A percentile compares a stretch with the other conserved stretches of the same genome.
Conservation (phyloP, 2,113 vertebrate genomes). For the Eulemur macaco region DNA sequence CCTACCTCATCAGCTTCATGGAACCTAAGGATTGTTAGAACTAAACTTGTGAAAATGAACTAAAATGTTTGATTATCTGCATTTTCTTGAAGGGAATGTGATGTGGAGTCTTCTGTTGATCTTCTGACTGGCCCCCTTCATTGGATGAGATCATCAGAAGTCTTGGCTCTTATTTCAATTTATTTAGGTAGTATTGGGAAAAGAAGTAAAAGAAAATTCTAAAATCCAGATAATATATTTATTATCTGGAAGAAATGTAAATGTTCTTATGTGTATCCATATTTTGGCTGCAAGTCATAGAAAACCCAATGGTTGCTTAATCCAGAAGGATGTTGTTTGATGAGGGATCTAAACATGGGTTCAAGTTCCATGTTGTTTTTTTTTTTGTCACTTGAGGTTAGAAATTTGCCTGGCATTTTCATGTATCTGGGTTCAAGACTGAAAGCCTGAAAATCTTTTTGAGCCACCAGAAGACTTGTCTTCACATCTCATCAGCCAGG, state of each 20-base stretch:
- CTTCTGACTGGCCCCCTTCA: not conserved
- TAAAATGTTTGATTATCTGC: not conserved
- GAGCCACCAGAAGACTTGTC: not conserved
- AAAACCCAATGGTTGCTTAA: not conserved
- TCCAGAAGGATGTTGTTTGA: not conserved
- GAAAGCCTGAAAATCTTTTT: not conserved
- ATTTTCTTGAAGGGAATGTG: not conserved
- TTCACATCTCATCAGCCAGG: not conserved
- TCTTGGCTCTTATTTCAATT: not conserved
- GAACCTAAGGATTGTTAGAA: not conserved
- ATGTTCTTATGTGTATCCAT: not conserved
- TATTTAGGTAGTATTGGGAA: not conserved
- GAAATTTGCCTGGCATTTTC: constrained; percentile 22
- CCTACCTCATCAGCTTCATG: not conserved
- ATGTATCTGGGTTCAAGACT: not conserved
- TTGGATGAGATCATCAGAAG: not conserved
- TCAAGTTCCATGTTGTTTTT: not conserved
- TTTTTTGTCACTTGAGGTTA: not conserved
- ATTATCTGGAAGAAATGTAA: not conserved
- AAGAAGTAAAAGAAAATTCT: not conserved
- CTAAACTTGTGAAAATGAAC: not conserved
- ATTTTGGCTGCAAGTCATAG: not conserved
- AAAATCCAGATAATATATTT: not conserved
- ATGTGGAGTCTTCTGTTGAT: not conserved
- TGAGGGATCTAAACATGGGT: not conserved